Conservation (phyloP, 2,113 vertebrate genomes). For the Chlamydotis undulata region DNA sequence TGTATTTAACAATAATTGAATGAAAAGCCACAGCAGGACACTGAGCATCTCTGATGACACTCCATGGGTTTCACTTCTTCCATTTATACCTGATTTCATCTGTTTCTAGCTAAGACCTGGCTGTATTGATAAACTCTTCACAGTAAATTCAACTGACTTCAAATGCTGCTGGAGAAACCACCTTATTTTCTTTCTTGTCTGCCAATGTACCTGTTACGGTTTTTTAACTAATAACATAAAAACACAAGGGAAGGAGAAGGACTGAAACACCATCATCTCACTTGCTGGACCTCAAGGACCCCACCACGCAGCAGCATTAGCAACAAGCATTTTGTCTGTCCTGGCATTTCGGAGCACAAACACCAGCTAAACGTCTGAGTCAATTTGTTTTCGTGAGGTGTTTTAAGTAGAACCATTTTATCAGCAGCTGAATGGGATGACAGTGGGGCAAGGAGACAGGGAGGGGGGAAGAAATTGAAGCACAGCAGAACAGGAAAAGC, state of each 20-base stretch:
- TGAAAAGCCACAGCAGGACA: neutral
- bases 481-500: neutral
- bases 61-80: neutral
- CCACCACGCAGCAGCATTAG: fast-evolving
- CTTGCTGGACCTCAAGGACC: neutral
- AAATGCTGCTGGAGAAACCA: neutral
- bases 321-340: neutral
- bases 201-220: neutral
- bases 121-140: neutral
- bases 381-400: neutral
- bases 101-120: neutral
- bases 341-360: neutral
- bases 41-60: neutral
- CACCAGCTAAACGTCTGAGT: neutral
- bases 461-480: neutral
- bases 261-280: neutral
- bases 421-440: neutral
- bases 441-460: neutral
- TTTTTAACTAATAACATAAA: neutral
- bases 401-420: neutral
- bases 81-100: neutral
- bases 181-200: neutral
- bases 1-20: neutral
- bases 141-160: neutral
- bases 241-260: neutral